Conservation (phyloP, 1,140 invertebrate species). For the Caerostris darwini region DNA sequence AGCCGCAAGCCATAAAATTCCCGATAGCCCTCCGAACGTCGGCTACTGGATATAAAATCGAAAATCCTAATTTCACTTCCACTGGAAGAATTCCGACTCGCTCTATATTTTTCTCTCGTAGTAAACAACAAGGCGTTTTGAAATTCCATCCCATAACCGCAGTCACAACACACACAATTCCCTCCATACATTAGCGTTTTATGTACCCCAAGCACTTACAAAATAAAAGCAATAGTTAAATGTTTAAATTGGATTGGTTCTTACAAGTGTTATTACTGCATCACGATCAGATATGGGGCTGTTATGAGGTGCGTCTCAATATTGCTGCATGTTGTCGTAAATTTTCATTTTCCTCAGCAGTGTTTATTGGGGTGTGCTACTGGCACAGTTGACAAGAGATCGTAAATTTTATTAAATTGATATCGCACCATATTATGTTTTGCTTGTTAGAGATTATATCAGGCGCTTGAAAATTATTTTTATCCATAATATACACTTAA, state of each 20-base stretch:
- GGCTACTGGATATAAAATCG: conserved; percentile 27
- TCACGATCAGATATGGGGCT: background rate
- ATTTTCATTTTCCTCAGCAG: background rate
- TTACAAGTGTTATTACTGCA: background rate
- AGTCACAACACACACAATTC: conserved; percentile 15
- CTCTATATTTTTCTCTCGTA: conserved; percentile 6
- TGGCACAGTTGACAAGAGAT: background rate
- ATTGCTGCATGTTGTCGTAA: background rate
- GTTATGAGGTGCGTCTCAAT: background rate
- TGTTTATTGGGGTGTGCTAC: background rate
- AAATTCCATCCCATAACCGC: conserved; percentile 13
- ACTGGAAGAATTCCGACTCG: too few species aligned
- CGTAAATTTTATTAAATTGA: background rate
- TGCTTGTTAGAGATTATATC: too few species aligned
- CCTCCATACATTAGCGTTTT: background rate
- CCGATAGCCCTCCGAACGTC: background rate
- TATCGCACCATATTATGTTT: background rate
- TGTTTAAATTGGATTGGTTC: conserved; percentile 29
- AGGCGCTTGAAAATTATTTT: too few species aligned
- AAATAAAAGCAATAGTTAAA: background rate
- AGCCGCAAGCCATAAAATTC: conserved; percentile 55
- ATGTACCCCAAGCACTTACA: background rate
- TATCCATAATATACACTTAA: too few species aligned
- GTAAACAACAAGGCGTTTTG: conserved; percentile 24
- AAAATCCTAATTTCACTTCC: conserved; percentile 54